These are phyloP conservation scores for Caenorhabditis uteleia DNA, from an alignment of 2,888 invertebrate species.

Conservation along the genomic window DNA sequence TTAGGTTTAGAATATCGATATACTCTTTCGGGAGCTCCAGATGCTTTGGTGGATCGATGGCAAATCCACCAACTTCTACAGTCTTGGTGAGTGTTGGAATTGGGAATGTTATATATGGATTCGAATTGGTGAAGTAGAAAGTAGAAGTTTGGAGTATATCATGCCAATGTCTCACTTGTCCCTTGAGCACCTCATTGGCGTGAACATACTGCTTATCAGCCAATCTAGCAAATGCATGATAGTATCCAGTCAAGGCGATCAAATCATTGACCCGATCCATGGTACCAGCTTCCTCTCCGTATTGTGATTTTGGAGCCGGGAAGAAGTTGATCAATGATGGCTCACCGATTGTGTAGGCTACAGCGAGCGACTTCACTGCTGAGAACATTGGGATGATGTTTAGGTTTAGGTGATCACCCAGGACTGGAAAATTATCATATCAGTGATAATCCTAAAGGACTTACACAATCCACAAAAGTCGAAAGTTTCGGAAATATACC, in stretches of 20 bases:
- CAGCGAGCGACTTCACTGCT: conserved; percentile 9
- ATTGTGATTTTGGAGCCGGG: conserved; percentile 16
- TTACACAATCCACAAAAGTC: too few species aligned
- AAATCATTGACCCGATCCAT: conserved; percentile 14
- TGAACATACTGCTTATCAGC: conserved; percentile 15
- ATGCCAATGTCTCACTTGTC: conserved; percentile 17
- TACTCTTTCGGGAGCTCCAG: conserved; percentile 12
- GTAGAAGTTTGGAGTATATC: conserved; percentile 18
- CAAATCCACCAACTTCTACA: conserved; percentile 22
- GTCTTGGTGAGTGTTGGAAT: conserved; percentile 12
- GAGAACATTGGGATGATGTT: conserved; percentile 26
- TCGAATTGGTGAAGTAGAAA: conserved; percentile 17
- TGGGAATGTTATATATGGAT: conserved; percentile 25
- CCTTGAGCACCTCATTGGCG: conserved; percentile 10
- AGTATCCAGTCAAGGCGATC: conserved; percentile 11
- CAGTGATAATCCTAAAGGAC: too few species aligned
- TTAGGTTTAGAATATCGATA: conserved; percentile 11
- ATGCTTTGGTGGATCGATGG: conserved; percentile 11
- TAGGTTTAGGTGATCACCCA: conserved; percentile 23
- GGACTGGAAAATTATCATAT: too few species aligned
- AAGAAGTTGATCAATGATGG: conserved; percentile 17
- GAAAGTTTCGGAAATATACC: too few species aligned
- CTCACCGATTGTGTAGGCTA: conserved; percentile 21
- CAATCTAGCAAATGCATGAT: conserved; percentile 14
- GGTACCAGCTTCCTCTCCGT: conserved; percentile 11